Conservation (phyloP, 2,888 invertebrate genomes). For the Magallana nippona region DNA sequence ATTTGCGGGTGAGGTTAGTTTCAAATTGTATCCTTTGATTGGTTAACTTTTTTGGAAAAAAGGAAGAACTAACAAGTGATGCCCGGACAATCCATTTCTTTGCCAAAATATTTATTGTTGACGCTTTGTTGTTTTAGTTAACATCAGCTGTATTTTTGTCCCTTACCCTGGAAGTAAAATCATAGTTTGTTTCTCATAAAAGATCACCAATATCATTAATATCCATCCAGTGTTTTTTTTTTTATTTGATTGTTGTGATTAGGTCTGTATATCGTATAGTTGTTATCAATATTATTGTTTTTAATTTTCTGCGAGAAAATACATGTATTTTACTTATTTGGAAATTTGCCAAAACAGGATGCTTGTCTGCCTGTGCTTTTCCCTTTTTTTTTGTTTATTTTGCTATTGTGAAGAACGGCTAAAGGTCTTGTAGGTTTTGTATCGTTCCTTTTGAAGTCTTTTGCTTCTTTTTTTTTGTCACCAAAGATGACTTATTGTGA, state of each 20-base stretch:
- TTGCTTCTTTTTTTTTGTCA: slow-evolving; percentile 3
- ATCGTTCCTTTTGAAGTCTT: slow-evolving; percentile 18
- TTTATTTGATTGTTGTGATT: not conserved
- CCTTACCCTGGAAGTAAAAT: too few species aligned
- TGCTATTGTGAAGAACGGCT: too few species aligned
- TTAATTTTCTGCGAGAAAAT: too few species aligned
- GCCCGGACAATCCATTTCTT: not conserved
- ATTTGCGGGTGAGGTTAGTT: not conserved
- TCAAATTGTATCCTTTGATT: not conserved
- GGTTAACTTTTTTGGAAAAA: not conserved
- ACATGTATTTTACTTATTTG: too few species aligned
- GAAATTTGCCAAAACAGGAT: too few species aligned
- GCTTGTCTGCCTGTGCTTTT: too few species aligned
- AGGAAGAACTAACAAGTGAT: not conserved
- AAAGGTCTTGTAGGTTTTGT: not conserved
- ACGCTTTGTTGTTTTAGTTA: not conserved
- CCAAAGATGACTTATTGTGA: slow-evolving; percentile 22
- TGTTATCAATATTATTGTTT: too few species aligned
- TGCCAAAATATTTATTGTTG: not conserved
- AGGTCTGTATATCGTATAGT: too few species aligned
- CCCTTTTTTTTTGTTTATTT: too few species aligned
- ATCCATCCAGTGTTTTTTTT: not conserved
- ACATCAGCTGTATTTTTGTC: too few species aligned
- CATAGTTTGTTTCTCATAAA: too few species aligned
- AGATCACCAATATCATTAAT: not conserved